Evolutionary conservation across 1,140 invertebrate genomes (phyloP), one percentile per base, ranked within the genome.

Genomic region (Melanaphis sacchari): DNA sequence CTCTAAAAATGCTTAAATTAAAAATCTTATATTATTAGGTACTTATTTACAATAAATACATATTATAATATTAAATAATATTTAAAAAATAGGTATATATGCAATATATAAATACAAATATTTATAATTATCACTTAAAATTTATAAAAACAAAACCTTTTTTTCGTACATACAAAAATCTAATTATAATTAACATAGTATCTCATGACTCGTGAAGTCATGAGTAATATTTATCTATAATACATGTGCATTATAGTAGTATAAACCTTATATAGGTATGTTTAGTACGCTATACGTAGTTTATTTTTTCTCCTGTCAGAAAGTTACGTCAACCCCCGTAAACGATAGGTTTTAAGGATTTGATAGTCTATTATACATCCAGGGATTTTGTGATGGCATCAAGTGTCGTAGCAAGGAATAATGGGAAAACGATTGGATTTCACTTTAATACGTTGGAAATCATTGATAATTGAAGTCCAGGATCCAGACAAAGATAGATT

Each of bases 391-490:
- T 59, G 52, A 90, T 31, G 31, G 36, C 52, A 22, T 90, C 88
- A 38, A 90, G 38, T 90, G 49, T 59, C 66, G 59, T 21, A 76
- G 41, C 31, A 43, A 8, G 59, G 59, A 91, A 91, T 81, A 91
- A 91, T 91, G n/a, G 52, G 52, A 38, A 40, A 15, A 31, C 59
- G 90, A 81, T 91, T 81, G 90, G 21, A 46, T 81, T 91, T 81
- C 66, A 81, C 90, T 91, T 81, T 81, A 91, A 91, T 91, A n/a
- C 66, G 66, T 26, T 81, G 54, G n/a, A 91, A 81, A 81, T 91
- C 90, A 40, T 81, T 91, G 90, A 91, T 91, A 91, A 91, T 91
- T 91, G 90, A 91, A 91, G 90, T 76, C 31, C 52, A 49, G 87
- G 49, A 52, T 90, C 89, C 26, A 43, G 90, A 91, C 90, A 41